Evolutionary conservation across 2,888 invertebrate species (phyloP).

Genomic region (Drosophila infuscata): DNA sequence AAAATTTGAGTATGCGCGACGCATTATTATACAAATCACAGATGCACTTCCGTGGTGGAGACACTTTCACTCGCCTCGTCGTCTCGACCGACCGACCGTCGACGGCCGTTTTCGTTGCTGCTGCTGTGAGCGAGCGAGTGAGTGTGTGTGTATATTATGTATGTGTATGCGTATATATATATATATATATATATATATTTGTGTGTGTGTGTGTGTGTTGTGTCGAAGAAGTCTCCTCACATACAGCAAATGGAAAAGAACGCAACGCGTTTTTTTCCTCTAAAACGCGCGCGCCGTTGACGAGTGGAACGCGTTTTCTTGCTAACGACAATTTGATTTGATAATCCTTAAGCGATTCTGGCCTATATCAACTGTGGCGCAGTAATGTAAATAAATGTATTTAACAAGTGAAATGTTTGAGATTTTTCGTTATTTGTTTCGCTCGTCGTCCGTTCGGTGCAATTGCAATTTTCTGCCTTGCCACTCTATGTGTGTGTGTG

Average conservation of each 20-base stretch:
- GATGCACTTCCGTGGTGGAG: constrained; percentile 75
- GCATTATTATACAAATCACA: constrained; percentile 80
- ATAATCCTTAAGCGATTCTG: constrained; percentile 36
- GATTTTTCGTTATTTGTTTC: constrained; percentile 61
- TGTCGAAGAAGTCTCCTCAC: constrained; percentile 59
- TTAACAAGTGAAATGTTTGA: constrained; percentile 61
- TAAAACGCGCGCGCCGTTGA: constrained; percentile 66
- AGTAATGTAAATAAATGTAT: constrained; percentile 39
- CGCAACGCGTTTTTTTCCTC: constrained; percentile 72
- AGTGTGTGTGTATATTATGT: constrained; percentile 39
- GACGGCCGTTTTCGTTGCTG: constrained; percentile 54
- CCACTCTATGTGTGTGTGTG: constrained; percentile 6
- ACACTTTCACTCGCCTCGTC: constrained; percentile 76
- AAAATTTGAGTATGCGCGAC: constrained; percentile 80
- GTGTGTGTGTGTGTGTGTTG: constrained; percentile 46
- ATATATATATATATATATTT: not conserved
- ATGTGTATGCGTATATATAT: constrained; percentile 10
- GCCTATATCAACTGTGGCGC: constrained; percentile 35
- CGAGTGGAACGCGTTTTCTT: constrained; percentile 46
- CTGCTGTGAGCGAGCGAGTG: constrained; percentile 35
- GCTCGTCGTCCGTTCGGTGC: constrained; percentile 66
- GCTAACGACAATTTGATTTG: constrained; percentile 26
- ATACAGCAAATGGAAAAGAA: constrained; percentile 71
- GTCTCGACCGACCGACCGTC: constrained; percentile 46
- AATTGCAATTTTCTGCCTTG: constrained; percentile 70